Conservation (phyloP, 2,113 vertebrate species). For the Pelmatolapia mariae region DNA sequence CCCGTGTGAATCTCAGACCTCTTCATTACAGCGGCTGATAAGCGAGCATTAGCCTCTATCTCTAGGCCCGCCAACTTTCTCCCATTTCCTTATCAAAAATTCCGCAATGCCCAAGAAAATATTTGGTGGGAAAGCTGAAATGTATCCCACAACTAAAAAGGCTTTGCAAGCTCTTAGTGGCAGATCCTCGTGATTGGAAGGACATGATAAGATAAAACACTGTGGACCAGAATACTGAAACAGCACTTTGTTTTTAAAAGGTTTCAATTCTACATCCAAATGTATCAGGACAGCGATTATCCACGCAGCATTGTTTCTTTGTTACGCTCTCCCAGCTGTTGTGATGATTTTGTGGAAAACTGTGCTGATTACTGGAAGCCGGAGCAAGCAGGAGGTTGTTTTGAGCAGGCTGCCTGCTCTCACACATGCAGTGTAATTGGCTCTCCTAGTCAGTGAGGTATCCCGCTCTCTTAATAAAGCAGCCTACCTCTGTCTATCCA, state of each 20-base stretch:
- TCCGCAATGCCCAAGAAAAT: neutral
- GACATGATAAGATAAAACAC: neutral
- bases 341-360: slow-evolving; percentile 1
- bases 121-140: slow-evolving; percentile 26
- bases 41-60: neutral
- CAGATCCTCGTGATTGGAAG: neutral
- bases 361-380: neutral
- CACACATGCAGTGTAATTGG: slow-evolving; percentile 11
- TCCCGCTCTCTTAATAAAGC: neutral
- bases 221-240: neutral
- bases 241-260: neutral
- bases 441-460: neutral
- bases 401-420: neutral
- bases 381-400: neutral
- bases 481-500: neutral
- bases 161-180: neutral
- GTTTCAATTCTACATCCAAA: neutral
- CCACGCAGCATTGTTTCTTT: neutral
- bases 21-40: slow-evolving; percentile 29
- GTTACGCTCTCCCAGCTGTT: neutral
- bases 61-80: neutral
- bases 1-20: slow-evolving; percentile 35
- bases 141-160: neutral
- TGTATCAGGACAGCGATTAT: neutral
- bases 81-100: neutral